Conservation (phyloP, 2,888 invertebrate species). For the Stenodema calcarata region DNA sequence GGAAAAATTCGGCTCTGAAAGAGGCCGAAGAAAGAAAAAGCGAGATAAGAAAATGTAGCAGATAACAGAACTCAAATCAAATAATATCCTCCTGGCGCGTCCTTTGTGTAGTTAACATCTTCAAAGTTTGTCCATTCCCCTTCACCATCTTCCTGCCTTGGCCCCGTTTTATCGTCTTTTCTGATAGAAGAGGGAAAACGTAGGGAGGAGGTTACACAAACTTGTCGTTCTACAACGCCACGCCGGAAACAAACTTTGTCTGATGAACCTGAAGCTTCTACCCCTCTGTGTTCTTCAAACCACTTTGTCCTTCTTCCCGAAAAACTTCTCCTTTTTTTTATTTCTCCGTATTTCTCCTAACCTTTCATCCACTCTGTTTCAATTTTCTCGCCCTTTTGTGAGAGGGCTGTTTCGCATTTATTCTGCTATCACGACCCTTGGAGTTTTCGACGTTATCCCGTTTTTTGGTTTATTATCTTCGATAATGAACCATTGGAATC, state of each 20-base stretch:
- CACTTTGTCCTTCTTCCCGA: conserved; percentile 9
- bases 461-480: too few relatives aligned
- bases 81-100: conserved; percentile 20
- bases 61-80: conserved; percentile 25
- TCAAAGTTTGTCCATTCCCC: conserved; percentile 1
- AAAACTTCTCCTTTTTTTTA: neutral
- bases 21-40: neutral
- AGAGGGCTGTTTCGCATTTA: neutral
- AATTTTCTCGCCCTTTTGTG: neutral
- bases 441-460: neutral
- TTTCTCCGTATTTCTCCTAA: neutral
- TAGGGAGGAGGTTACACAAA: neutral
- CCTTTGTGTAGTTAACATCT: conserved; percentile 26
- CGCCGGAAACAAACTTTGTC: conserved; percentile 34
- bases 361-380: conserved; percentile 2
- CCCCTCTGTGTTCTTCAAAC: conserved; percentile 8
- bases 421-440: neutral
- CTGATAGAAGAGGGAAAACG: neutral
- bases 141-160: neutral
- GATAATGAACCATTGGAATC: too few relatives aligned
- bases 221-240: conserved; percentile 5
- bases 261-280: conserved; percentile 39
- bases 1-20: neutral
- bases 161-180: conserved; percentile 9
- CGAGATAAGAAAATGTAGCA: neutral